Evolutionary conservation across 2,113 vertebrate genomes (phyloP).

Genomic region (Uria aalge): DNA sequence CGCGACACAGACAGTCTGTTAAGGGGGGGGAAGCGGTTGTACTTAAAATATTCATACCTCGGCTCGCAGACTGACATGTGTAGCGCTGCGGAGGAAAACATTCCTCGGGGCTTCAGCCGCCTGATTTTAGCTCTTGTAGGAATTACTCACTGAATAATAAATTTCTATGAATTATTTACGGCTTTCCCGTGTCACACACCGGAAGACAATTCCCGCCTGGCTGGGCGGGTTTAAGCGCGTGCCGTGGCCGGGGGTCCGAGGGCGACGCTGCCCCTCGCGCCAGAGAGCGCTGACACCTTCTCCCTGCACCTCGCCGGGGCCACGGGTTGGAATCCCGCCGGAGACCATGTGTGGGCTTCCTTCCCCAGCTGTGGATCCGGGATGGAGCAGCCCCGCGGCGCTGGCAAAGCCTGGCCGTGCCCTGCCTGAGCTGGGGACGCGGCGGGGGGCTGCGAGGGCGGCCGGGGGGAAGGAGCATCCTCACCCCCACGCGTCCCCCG

Average conservation of each 20-base stretch:
- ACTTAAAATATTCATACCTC: constrained; percentile 42
- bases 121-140: background rate
- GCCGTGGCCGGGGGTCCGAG: background rate
- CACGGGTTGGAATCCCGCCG: constrained; percentile 29
- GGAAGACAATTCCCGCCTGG: constrained; percentile 13
- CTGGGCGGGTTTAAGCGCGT: background rate
- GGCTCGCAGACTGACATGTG: background rate
- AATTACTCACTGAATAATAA: constrained; percentile 9
- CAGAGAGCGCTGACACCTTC: constrained; percentile 67
- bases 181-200: background rate
- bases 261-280: background rate
- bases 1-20: too few relatives aligned
- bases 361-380: constrained; percentile 56
- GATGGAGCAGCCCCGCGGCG: background rate
- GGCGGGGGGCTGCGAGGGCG: background rate
- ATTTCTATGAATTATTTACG: constrained; percentile 28
- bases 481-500: background rate
- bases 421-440: background rate
- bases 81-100: background rate
- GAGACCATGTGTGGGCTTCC: constrained; percentile 63
- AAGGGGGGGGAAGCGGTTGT: background rate
- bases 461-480: fast-evolving
- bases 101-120: background rate
- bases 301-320: background rate
- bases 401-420: background rate